phyloP scores from a whole-genome alignment of 2,113 vertebrate species.

The Cygnus buccinator region DNA sequence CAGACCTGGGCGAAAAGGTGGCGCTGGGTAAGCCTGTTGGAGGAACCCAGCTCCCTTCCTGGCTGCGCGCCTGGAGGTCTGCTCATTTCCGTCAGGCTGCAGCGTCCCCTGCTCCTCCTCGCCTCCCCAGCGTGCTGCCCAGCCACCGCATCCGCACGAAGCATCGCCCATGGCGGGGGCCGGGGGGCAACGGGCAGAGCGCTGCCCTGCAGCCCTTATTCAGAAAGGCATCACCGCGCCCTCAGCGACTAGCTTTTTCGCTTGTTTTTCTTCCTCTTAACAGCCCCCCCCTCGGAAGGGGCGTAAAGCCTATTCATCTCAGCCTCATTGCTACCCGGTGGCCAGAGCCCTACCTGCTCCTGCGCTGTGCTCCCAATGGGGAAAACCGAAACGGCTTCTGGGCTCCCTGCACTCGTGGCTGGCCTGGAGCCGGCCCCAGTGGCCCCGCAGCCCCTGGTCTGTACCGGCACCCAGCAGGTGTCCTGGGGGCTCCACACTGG shows the following conservation, averaged over 20 bases:
- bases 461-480: not conserved
- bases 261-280: not conserved
- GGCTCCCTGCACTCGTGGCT: rapidly evolving
- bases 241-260: not conserved
- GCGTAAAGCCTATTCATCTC: not conserved
- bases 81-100: not conserved
- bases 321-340: rapidly evolving
- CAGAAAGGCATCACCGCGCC: not conserved
- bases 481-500: not conserved
- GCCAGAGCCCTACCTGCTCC: not conserved
- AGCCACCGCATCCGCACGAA: not conserved
- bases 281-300: not conserved
- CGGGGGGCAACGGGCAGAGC: not conserved
- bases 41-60: not conserved
- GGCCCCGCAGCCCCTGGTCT: not conserved
- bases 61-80: rapidly evolving
- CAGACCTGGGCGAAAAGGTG: not conserved
- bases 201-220: not conserved
- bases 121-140: rapidly evolving
- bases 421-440: not conserved
- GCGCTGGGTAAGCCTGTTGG: not conserved
- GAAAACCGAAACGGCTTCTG: not conserved
- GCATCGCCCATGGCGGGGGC: not conserved
- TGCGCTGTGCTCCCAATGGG: rapidly evolving
- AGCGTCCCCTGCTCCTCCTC: rapidly evolving